phyloP scores from a whole-genome alignment of 2,888 invertebrate genomes.

The Himalopsyche japonica region DNA sequence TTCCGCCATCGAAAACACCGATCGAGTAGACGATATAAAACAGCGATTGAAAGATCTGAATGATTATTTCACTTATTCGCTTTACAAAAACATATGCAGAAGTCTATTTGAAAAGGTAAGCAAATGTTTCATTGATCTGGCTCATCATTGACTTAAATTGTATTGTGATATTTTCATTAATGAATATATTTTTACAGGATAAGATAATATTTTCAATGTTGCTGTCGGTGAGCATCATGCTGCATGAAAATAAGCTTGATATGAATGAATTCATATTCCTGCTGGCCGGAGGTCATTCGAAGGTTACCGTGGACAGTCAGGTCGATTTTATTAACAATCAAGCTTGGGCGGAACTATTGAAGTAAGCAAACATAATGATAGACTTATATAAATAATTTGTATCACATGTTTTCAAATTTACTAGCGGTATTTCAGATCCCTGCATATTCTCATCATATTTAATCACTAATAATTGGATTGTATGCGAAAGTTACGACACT shows the following conservation, averaged over 20 bases:
- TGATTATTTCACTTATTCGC: conserved; percentile 82
- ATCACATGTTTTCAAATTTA: no score
- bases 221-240: conserved; percentile 71
- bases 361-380: conserved; percentile 44
- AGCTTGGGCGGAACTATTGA: conserved; percentile 55
- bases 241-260: conserved; percentile 60
- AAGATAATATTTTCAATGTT: conserved; percentile 86
- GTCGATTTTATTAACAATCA: conserved; percentile 52
- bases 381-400: background rate
- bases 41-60: conserved; percentile 75
- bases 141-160: no score
- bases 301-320: conserved; percentile 49
- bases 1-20: conserved; percentile 83
- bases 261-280: conserved; percentile 81
- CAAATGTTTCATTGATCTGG: background rate
- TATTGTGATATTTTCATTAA: background rate
- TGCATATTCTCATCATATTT: no score
- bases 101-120: conserved; percentile 88
- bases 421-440: no score
- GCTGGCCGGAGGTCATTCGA: conserved; percentile 74
- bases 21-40: conserved; percentile 79
- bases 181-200: conserved; percentile 60
- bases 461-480: no score
- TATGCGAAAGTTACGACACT: no score
- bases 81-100: conserved; percentile 89